A percentile compares a stretch with the other conserved stretches of the same genome.
Evolutionary conservation across 2,113 vertebrate genomes (phyloP).

Genomic region (Melanocharis versteri): DNA sequence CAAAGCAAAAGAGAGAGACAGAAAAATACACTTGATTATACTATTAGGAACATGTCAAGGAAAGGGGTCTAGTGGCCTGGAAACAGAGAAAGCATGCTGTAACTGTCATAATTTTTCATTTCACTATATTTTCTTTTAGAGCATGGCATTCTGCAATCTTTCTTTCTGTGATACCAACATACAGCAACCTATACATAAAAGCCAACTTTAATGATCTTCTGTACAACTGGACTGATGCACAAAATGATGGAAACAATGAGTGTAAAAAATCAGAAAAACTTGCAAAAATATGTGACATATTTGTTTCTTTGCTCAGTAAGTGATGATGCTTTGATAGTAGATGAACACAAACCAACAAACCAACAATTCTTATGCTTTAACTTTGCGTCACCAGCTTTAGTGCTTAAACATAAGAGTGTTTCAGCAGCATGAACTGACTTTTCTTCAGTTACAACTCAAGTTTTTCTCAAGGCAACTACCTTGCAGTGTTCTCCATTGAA

Average conservation of each 20-base stretch:
- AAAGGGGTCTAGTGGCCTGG: neutral
- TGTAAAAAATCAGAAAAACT: neutral
- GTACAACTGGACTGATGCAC: neutral
- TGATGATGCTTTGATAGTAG: neutral
- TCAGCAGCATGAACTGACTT: neutral
- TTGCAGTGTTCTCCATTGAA: neutral
- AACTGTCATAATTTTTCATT: neutral
- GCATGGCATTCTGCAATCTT: neutral
- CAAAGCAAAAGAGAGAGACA: neutral
- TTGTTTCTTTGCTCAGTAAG: neutral
- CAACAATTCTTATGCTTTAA: neutral
- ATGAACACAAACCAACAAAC: neutral
- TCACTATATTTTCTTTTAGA: neutral
- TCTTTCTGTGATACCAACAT: neutral
- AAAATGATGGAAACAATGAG: neutral
- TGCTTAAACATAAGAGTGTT: neutral
- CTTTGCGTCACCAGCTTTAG: neutral
- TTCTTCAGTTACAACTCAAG: neutral
- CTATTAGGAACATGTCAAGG: neutral
- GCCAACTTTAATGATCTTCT: neutral
- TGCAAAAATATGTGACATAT: neutral
- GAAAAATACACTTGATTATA: neutral
- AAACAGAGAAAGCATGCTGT: neutral
- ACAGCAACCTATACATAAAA: neutral
- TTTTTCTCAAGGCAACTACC: neutral